Base-by-base conservation (phyloP, 2,888 invertebrate species). In the Oscheius sp. region DNA sequence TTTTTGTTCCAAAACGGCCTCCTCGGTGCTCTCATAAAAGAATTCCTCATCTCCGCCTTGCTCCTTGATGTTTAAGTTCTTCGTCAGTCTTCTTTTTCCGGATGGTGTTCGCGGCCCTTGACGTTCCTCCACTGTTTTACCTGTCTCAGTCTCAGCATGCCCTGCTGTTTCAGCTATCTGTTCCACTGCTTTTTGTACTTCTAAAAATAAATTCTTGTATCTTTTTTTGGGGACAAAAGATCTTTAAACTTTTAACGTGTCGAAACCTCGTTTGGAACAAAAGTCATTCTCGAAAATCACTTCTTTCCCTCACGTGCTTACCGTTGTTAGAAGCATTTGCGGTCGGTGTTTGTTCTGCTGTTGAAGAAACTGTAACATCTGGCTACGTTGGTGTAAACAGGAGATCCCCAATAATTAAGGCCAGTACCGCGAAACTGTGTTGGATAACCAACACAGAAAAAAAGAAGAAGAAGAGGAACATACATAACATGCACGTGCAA, bases 371-470 rank as follows among this genome's bases (percentile, higher is more conserved):
- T 69, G 69, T 56, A 69, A 69, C 66, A 66, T 66, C 66, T 25
- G 66, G 66, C 66, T 66, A 66, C 66, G 52, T 66, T 66, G 66
- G 66, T 66, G 66, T 66, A 66, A 66, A 66, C 66, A 66, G 66
- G 66, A 61, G 61, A 52, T 49, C 52, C 66, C 63, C 66, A 21
- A 49, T 52, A 66, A 52, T 49, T 66, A 52, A 52, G 66, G 66
- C 66, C 66, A 66, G 66, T 52, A 66, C 66, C 66, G 66, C 66
- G 66, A 66, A 43, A 45, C 43, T 18, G 16, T 12, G 18, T 18
- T 23, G 43, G 43, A 27, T 27, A 7, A 25, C 58, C 58, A 29
- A n/a, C 29, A 27, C 25, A 58, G 27, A 35, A 35, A 45, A n/a
- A n/a, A 63, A 63, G 21, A 63, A 63, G 63, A 66, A 66, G 70